These are phyloP conservation scores for Limnothrissa miodon DNA, from an alignment of 2,113 vertebrate genomes.

Conservation along the genomic window DNA sequence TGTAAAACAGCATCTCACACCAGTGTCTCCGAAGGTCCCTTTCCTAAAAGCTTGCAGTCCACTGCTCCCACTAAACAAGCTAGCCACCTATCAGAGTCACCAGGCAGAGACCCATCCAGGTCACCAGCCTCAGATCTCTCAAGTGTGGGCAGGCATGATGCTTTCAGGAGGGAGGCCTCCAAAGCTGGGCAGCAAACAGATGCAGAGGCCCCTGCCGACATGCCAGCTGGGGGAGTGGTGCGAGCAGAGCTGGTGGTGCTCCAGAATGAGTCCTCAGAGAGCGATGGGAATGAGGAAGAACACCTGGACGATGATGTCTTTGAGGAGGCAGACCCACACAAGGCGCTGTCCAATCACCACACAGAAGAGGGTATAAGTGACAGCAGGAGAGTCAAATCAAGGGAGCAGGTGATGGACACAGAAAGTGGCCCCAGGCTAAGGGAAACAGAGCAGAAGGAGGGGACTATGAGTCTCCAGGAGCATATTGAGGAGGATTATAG, in stretches of 20 bases:
- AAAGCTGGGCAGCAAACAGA: not conserved
- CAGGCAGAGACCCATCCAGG: not conserved
- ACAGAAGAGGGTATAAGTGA: not conserved
- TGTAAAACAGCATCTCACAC: not conserved
- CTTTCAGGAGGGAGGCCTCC: not conserved
- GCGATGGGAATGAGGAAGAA: slow-evolving; percentile 68
- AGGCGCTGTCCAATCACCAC: not conserved
- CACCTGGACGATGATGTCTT: slow-evolving; percentile 50
- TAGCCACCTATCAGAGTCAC: not conserved
- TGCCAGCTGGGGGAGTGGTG: slow-evolving; percentile 47
- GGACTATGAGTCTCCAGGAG: slow-evolving; percentile 54
- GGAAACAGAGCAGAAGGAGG: slow-evolving; percentile 59
- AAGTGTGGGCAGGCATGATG: not conserved
- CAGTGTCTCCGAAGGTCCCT: not conserved
- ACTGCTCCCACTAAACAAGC: not conserved
- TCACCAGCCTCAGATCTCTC: not conserved
- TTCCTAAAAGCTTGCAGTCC: not conserved
- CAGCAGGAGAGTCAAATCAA: slow-evolving; percentile 6
- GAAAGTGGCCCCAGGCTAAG: slow-evolving; percentile 27
- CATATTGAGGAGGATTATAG: slow-evolving; percentile 27
- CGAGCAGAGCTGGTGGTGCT: slow-evolving; percentile 71
- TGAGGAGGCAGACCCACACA: slow-evolving; percentile 49
- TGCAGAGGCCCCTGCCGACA: not conserved
- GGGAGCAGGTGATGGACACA: slow-evolving; percentile 18
- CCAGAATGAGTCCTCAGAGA: slow-evolving; percentile 79